Evolutionary conservation across 1,140 invertebrate genomes (phyloP), one percentile per base, ranked within the genome.

Genomic region (Caerostris darwini): DNA sequence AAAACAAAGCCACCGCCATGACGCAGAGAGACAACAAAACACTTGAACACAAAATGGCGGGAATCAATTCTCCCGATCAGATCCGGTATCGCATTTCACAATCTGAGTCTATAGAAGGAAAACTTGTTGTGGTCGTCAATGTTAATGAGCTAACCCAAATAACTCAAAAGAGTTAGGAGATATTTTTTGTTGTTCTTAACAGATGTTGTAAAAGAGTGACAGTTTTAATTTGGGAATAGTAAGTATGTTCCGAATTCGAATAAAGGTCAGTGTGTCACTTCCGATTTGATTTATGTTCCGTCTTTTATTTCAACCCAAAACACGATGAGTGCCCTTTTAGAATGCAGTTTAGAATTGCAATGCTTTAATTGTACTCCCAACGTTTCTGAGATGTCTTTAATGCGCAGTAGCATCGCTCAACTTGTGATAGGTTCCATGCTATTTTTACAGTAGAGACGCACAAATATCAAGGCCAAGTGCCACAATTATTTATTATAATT

Each of bases 101-200:
- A 86, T 86, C 82, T 85, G 58, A 58, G 14, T 6, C 69, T 88
- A 67, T 14, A 88, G 86, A 50, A 88, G 86, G 61, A 88, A 81
- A 88, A 88, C 86, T 19, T 34, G 61, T 53, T 64, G 86, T 67
- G 12, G 86, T 67, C 19, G 8, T 7, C 14, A 88, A 67, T 88
- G 58, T 67, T 88, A 88, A 88, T 88, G 86, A 88, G 50, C 53
- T 88, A 88, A 88, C 86, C 86, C 34, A 88, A 57, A 88, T 88
- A 57, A 64, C 58, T 88, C 59, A 64, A 34, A 34, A 50, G 86
- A 61, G 61, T 67, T 88, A 88, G 64, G 64, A 88, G 14, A 14
- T 8, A 8, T 59, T 86, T 67, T 56, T 83, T 19, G 7, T 83
- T 83, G 0, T n/a, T 88, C 19, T 50, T 50, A 12, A 34, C 57